A percentile compares a stretch with the other conserved stretches of the same genome.
Conservation (phyloP, 2,113 vertebrate genomes). For the Heliornis fulica region DNA sequence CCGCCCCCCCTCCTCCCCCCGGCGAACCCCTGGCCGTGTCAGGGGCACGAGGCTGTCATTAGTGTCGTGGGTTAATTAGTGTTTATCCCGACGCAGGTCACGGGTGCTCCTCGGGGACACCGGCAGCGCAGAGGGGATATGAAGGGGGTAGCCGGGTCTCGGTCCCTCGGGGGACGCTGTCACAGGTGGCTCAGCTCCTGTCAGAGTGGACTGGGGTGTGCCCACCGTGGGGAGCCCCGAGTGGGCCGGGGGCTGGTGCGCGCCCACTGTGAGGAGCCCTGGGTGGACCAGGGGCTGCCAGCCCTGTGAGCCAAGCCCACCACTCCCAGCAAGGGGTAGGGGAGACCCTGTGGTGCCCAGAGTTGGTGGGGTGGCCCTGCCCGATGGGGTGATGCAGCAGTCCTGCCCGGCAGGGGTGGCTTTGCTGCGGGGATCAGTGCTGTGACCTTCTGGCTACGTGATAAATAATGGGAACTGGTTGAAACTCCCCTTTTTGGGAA, state of each 20-base stretch:
- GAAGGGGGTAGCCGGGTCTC: neutral
- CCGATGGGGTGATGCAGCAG: accelerated
- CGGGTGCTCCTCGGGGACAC: neutral
- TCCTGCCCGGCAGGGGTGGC: neutral
- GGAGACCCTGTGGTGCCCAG: too few species aligned
- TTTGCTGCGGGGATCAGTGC: accelerated
- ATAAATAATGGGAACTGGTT: neutral
- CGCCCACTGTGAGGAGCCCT: neutral
- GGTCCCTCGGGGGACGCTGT: neutral
- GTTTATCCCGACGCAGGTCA: neutral
- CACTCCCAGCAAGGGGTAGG: too few species aligned
- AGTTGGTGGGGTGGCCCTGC: neutral
- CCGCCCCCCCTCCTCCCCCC: too few species aligned
- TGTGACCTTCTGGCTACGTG: accelerated
- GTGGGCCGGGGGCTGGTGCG: too few species aligned
- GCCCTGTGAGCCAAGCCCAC: too few species aligned
- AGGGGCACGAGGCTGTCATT: neutral
- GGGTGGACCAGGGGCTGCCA: neutral
- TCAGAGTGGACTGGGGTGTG: neutral
- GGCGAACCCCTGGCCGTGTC: neutral
- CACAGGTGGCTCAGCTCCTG: neutral
- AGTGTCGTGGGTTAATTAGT: neutral
- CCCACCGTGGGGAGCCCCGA: neutral
- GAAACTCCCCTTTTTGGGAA: neutral
- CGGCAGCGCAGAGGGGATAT: neutral